Evolutionary conservation across 2,888 invertebrate genomes (phyloP), one percentile per base, ranked within the genome.

Genomic region (Eumacrocentrus americanus): DNA sequence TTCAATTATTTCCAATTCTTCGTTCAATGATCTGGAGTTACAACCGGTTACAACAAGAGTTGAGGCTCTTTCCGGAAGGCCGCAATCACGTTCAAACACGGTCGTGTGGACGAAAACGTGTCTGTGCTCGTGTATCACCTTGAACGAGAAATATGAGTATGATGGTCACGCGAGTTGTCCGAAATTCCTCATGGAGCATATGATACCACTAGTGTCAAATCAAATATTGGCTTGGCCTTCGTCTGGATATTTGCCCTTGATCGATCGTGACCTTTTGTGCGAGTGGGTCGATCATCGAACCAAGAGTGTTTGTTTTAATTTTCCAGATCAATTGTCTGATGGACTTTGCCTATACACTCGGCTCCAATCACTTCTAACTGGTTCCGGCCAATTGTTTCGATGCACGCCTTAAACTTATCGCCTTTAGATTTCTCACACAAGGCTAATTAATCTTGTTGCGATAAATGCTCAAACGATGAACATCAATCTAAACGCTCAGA

Each of bases 251-350:
- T 18, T 52, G 54, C 46, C 57, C 63, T 61, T 60, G 61, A 63
- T 63, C 60, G 60, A 59, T 55, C 22, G 34, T 29, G 58, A 42
- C 61, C 59, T 62, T 59, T 59, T 16, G 35, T 16, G 48, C 42
- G 63, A 67, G 61, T 65, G 60, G 65, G 65, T 67, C 65, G 64
- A 63, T 60, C 59, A 51, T 34, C 47, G 44, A 57, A 50, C 47
- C 37, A 67, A 62, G 58, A 58, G 44, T 47, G 53, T 47, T 53
- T 53, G 53, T 47, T 59, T 53, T 18, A 59, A 59, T 59, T 46
- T 53, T 53, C 25, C 20, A 38, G 12, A 59, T 53, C 44, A 53
- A 59, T 59, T 34, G 40, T 40, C 38, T 38, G 47, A 53, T 53
- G 38, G 46, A 59, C 51, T 51, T 22, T 23, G 52, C 23, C 53